phyloP scores from a whole-genome alignment of 2,797 vertebrate genomes.

The Myotis myotis region DNA sequence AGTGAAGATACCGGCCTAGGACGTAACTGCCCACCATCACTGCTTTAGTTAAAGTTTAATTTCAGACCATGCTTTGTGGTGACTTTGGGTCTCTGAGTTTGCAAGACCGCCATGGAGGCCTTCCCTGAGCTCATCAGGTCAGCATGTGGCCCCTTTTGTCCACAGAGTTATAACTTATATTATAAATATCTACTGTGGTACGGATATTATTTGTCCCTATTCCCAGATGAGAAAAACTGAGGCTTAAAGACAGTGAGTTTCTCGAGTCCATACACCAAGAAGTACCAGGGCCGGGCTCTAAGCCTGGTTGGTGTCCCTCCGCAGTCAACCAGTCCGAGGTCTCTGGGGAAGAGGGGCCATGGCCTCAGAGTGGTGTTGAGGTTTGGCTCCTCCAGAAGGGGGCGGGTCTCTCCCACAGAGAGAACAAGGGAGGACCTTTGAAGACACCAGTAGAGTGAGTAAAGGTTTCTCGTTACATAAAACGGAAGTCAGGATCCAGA shows the following conservation, averaged over 20 bases:
- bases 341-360: not conserved
- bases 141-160: too few relatives aligned
- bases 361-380: not conserved
- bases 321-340: not conserved
- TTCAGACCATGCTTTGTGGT: too few relatives aligned
- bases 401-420: not conserved
- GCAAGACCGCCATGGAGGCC: too few relatives aligned
- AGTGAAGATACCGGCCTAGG: too few relatives aligned
- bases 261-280: not conserved
- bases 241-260: not conserved
- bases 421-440: not conserved
- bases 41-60: too few relatives aligned
- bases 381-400: not conserved
- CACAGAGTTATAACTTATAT: too few relatives aligned
- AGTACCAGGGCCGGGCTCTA: not conserved
- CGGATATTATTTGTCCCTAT: not conserved
- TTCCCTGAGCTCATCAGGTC: too few relatives aligned
- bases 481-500: not conserved
- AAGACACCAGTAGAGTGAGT: not conserved
- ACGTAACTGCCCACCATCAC: too few relatives aligned
- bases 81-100: too few relatives aligned
- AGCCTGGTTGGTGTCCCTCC: not conserved
- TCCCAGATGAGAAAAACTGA: not conserved
- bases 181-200: too few relatives aligned
- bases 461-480: not conserved